These are phyloP conservation scores for Cerastis leucographa DNA, from an alignment of 2,888 invertebrate species.

Conservation along the genomic window DNA sequence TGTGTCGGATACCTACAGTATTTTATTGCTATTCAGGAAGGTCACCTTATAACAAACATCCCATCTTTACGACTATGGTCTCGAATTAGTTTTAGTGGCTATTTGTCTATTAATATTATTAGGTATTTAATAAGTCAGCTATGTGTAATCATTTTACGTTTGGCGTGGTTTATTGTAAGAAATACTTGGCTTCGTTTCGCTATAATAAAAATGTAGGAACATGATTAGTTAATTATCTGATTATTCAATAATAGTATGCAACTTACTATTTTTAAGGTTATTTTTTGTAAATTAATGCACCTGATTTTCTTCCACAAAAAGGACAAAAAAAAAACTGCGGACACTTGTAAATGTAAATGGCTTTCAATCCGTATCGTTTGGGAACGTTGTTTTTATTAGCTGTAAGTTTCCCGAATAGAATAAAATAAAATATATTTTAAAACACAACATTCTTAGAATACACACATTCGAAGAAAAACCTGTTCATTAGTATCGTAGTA, in stretches of 20 bases:
- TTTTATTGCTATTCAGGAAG: neutral
- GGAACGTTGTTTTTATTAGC: no score
- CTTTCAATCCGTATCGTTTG: no score
- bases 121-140: slow-evolving; percentile 8
- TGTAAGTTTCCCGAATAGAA: no score
- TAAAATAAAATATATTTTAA: neutral
- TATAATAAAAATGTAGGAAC: neutral
- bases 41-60: neutral
- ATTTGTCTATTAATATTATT: slow-evolving; percentile 5
- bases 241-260: neutral
- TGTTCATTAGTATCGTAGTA: no score
- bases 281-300: neutral
- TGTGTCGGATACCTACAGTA: neutral
- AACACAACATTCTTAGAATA: neutral
- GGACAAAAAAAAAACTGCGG: no score
- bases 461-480: neutral
- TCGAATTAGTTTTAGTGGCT: neutral
- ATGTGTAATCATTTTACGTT: neutral
- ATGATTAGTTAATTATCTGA: neutral
- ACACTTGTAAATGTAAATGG: no score
- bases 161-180: neutral
- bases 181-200: slow-evolving; percentile 1
- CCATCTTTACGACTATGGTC: neutral
- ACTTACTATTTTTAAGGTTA: neutral
- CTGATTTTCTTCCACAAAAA: neutral